These are phyloP conservation scores for Anticlea derivata DNA, from an alignment of 2,888 invertebrate genomes.

Conservation along the genomic window DNA sequence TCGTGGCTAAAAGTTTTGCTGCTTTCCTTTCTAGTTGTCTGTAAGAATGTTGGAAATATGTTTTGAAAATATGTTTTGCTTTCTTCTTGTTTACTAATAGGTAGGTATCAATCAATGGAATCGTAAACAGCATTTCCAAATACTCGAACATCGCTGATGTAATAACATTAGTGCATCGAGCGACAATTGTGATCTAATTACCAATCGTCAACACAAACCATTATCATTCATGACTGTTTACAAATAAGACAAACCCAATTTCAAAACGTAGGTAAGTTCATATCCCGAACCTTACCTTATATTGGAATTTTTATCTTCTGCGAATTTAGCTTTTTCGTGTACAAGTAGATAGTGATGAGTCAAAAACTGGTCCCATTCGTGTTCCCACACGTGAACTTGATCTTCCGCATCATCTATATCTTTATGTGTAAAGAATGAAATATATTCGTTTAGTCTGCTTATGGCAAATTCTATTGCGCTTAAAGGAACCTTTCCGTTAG, in stretches of 20 bases:
- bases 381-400: constrained; percentile 87
- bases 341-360: constrained; percentile 87
- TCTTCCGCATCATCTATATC: constrained; percentile 91
- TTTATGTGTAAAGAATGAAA: constrained; percentile 89
- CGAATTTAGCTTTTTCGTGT: constrained; percentile 84
- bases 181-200: constrained; percentile 36
- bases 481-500: constrained; percentile 88
- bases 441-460: constrained; percentile 89
- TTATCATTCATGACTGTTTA: constrained; percentile 33
- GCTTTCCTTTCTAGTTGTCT: constrained; percentile 81
- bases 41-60: constrained; percentile 33
- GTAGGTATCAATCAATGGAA: constrained; percentile 12
- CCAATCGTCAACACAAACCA: constrained; percentile 3
- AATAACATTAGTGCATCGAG: constrained; percentile 32
- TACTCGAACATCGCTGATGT: constrained; percentile 27
- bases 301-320: constrained; percentile 63
- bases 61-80: constrained; percentile 8
- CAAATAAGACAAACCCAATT: constrained; percentile 21
- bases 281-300: constrained; percentile 54
- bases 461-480: constrained; percentile 92
- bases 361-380: constrained; percentile 95
- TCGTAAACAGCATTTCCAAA: constrained; percentile 31
- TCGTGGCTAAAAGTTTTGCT: constrained; percentile 85
- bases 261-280: background rate
- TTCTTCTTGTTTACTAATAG: constrained; percentile 19